Base-by-base conservation (phyloP, 1,140 invertebrate genomes). In the Venustaconcha ellipsiformis region DNA sequence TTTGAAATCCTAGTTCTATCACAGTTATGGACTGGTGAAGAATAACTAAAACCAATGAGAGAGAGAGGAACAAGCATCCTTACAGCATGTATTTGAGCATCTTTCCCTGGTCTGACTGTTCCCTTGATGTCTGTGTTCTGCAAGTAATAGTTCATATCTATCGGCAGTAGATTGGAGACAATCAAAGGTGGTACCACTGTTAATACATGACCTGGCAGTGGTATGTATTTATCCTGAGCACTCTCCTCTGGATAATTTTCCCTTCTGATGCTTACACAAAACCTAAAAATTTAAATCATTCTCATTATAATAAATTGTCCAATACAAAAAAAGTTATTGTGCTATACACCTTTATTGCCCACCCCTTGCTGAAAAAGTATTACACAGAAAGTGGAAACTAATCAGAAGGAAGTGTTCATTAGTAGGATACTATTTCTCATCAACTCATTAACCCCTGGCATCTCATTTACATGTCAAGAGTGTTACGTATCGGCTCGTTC, bases 201-300 rank as follows among this genome's bases (percentile, higher is more conserved):
- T 69, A 99, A 94, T 13, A 93, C 93, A 88, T 99, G 97, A 0
- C 94, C 96, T 26, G 96, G 95, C 69, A 95, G 92, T 26, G 55
- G 66, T 30, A 48, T 57, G 67, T 62, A 63, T 14, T 55, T 64
- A 20, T 12, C 60, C 20, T 23, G 23, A 14, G 83, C 67, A 59
- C 89, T 87, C 77, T 95, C 95, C 26, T 91, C 84, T 4, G 96
- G 95, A 91, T 94, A 97, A 75, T 94, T 94, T 84, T 97, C 95
- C 78, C 94, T 92, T 70, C 92, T 92, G 48, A 97, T 92, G 65
- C 94, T 93, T 26, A 94, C 94, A 89, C 94, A 95, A 89, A 96
- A 95, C 81, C 95, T 95, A 81, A 15, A 65, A 68, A 67, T 23
- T 48, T 0, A 11, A 48, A 48, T 48, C 37, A 48, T 4, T 6